phyloP scores from a whole-genome alignment of 1,140 invertebrate genomes.

The Aphaenogaster ashmeadi region DNA sequence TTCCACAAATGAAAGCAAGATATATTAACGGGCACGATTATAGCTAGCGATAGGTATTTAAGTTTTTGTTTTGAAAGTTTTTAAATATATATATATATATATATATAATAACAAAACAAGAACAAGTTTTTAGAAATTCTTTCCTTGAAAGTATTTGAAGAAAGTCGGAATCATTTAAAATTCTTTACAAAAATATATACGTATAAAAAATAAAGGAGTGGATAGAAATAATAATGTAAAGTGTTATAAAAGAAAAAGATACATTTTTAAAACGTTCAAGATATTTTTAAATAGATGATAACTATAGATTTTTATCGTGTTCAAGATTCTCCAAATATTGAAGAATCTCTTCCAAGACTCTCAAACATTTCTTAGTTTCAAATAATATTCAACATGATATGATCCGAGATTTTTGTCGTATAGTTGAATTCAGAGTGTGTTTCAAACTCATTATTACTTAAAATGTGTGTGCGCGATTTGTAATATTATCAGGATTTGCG shows the following conservation, averaged over 20 bases:
- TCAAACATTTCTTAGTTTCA: no score
- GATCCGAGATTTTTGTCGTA: no score
- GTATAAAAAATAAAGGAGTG: background rate
- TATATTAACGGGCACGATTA: constrained; percentile 8
- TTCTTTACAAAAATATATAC: background rate
- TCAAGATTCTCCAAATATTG: no score
- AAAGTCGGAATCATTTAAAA: background rate
- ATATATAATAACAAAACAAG: background rate
- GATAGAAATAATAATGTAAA: constrained; percentile 19
- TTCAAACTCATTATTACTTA: background rate
- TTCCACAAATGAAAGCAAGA: background rate
- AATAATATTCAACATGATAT: no score
- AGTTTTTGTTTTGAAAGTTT: background rate
- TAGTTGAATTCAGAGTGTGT: no score
- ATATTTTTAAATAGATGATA: background rate
- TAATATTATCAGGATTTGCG: constrained; percentile 28
- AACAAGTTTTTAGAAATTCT: background rate
- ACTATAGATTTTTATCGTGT: background rate
- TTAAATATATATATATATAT: background rate
- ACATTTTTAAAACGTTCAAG: background rate
- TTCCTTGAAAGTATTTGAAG: background rate
- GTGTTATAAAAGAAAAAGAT: background rate
- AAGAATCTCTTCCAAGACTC: no score
- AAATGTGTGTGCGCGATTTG: background rate
- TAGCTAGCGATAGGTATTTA: background rate